phyloP scores from a whole-genome alignment of 2,797 vertebrate genomes.

The Remorina albescens region DNA sequence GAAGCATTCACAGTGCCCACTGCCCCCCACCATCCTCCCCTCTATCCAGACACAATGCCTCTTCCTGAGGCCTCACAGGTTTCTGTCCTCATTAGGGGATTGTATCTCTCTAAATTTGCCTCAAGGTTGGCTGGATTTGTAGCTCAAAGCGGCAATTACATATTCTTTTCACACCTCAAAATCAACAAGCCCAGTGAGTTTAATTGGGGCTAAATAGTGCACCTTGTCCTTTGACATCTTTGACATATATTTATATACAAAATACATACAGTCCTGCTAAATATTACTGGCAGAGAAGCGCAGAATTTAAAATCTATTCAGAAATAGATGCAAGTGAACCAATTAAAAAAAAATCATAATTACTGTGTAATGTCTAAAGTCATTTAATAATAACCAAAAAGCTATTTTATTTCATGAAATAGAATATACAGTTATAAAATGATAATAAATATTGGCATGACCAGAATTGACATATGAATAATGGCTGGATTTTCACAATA shows the following conservation, averaged over 20 bases:
- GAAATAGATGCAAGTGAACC: too few species aligned
- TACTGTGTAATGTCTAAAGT: too few species aligned
- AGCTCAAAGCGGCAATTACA: constrained; percentile 57
- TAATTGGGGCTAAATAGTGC: constrained; percentile 54
- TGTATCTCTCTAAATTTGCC: constrained; percentile 49
- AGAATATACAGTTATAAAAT: too few species aligned
- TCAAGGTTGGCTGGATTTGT: constrained; percentile 42
- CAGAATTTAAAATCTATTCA: too few species aligned
- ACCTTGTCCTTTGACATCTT: constrained; percentile 11
- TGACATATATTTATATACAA: background rate
- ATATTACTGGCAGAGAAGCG: too few species aligned
- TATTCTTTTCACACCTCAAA: constrained; percentile 62
- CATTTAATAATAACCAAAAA: too few species aligned
- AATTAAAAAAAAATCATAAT: too few species aligned
- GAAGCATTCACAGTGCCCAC: constrained; percentile 14
- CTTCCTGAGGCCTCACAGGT: constrained; percentile 25
- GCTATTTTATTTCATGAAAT: too few species aligned
- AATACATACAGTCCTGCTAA: background rate
- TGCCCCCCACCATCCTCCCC: background rate
- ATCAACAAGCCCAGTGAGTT: constrained; percentile 41
- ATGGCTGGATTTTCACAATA: too few species aligned
- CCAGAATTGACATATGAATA: too few species aligned
- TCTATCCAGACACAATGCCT: constrained; percentile 9
- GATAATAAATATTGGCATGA: too few species aligned
- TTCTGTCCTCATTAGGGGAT: constrained; percentile 57